These are phyloP conservation scores for Siphamia tubifer DNA, from an alignment of 2,113 vertebrate genomes.

Conservation along the genomic window DNA sequence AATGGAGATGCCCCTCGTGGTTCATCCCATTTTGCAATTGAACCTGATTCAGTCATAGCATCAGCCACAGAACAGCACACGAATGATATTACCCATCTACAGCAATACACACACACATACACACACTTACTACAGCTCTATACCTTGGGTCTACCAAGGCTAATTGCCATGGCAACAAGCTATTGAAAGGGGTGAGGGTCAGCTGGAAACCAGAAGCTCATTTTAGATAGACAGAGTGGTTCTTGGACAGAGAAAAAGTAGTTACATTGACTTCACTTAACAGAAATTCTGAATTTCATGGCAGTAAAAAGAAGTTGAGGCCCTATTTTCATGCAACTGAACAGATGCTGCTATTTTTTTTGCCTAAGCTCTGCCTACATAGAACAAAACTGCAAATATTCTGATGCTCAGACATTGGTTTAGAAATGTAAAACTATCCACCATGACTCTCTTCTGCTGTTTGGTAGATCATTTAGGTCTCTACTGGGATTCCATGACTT, in stretches of 20 bases:
- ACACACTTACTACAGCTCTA: neutral
- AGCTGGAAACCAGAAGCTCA: slow-evolving; percentile 30
- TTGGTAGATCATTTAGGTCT: neutral
- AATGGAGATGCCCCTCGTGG: neutral
- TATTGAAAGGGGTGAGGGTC: slow-evolving; percentile 46
- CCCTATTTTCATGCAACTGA: neutral
- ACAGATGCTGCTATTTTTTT: neutral
- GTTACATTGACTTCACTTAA: slow-evolving; percentile 18
- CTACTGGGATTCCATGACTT: neutral
- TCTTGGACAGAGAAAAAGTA: slow-evolving; percentile 1
- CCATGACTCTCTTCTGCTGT: neutral
- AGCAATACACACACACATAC: slow-evolving; percentile 1
- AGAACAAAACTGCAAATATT: too few species aligned
- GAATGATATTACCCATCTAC: slow-evolving; percentile 28
- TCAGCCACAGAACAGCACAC: slow-evolving; percentile 2
- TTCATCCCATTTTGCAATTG: slow-evolving; percentile 15
- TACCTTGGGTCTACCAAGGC: slow-evolving; percentile 30
- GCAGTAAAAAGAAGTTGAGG: neutral
- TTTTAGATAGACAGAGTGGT: slow-evolving; percentile 33
- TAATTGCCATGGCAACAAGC: slow-evolving; percentile 65
- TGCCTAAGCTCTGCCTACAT: too few species aligned
- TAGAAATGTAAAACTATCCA: neutral
- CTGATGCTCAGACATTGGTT: neutral
- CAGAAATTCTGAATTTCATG: neutral
- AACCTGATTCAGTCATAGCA: slow-evolving; percentile 27